These are phyloP conservation scores for Eucidaris tribuloides DNA, from an alignment of 35 echinoderm and acorn worm genomes.

Conservation along the genomic window DNA sequence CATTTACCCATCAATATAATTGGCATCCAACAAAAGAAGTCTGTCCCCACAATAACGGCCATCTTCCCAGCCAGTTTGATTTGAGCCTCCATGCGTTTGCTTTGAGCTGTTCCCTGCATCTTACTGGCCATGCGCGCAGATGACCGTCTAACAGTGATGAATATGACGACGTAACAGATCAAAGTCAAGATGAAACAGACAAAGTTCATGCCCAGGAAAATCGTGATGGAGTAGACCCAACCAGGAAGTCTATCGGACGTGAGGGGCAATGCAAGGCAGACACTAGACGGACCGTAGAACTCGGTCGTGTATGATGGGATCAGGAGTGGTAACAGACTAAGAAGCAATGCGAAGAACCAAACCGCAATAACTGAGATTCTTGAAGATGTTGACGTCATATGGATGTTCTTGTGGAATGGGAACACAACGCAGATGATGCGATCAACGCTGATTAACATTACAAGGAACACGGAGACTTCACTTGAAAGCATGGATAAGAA, in stretches of 20 bases:
- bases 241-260: neutral
- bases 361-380: neutral
- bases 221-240: constrained; percentile 52
- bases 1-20: constrained; percentile 68
- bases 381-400: neutral
- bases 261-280: constrained; percentile 75
- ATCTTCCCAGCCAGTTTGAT: constrained; percentile 41
- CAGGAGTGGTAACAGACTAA: constrained; percentile 17
- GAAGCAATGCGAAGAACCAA: constrained; percentile 17
- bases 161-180: constrained; percentile 64
- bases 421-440: constrained; percentile 37
- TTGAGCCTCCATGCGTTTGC: neutral
- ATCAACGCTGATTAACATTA: constrained; percentile 55
- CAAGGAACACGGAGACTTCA: constrained; percentile 60
- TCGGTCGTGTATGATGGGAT: constrained; percentile 33
- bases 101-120: neutral
- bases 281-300: constrained; percentile 69
- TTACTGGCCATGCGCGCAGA: neutral
- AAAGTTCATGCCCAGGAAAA: constrained; percentile 69
- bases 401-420: constrained; percentile 5
- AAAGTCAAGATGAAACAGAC: constrained; percentile 39
- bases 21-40: constrained; percentile 65
- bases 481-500: constrained; percentile 49
- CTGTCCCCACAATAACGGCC: constrained; percentile 40
- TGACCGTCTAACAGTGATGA: constrained; percentile 49